These are phyloP conservation scores for Labeo catla DNA, from an alignment of 2,113 vertebrate genomes.

Conservation along the genomic window DNA sequence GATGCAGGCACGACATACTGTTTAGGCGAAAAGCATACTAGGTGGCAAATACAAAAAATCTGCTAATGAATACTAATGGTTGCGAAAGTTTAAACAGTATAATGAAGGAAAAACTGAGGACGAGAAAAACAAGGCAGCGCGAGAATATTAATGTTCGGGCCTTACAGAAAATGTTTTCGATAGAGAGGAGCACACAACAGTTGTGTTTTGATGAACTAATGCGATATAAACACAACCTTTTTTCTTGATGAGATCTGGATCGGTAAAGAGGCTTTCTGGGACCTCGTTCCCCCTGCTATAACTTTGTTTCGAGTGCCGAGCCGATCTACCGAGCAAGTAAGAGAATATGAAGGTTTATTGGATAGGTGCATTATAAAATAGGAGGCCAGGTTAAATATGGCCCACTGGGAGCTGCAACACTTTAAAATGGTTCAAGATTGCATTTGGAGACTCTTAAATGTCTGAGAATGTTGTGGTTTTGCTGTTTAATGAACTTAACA, in stretches of 20 bases:
- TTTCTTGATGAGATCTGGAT: constrained; percentile 21
- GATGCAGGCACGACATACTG: constrained; percentile 42
- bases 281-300: not conserved
- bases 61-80: constrained; percentile 24
- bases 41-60: constrained; percentile 4
- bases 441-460: constrained; percentile 62
- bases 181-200: not conserved
- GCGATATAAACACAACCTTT: not conserved
- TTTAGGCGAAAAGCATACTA: constrained; percentile 28
- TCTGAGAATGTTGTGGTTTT: constrained; percentile 68
- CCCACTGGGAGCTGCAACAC: constrained; percentile 59
- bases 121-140: not conserved
- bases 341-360: constrained; percentile 58
- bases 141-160: not conserved
- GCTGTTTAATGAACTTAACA: constrained; percentile 62
- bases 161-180: not conserved
- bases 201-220: constrained; percentile 18
- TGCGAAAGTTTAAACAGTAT: not conserved
- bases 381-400: constrained; percentile 53
- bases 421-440: constrained; percentile 64
- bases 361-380: constrained; percentile 53
- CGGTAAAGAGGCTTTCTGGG: constrained; percentile 7
- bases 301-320: constrained; percentile 16
- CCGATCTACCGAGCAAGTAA: constrained; percentile 30
- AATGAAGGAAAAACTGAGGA: constrained; percentile 9